Conservation (phyloP, 1,140 invertebrate species). For the Cotesia typhae region DNA sequence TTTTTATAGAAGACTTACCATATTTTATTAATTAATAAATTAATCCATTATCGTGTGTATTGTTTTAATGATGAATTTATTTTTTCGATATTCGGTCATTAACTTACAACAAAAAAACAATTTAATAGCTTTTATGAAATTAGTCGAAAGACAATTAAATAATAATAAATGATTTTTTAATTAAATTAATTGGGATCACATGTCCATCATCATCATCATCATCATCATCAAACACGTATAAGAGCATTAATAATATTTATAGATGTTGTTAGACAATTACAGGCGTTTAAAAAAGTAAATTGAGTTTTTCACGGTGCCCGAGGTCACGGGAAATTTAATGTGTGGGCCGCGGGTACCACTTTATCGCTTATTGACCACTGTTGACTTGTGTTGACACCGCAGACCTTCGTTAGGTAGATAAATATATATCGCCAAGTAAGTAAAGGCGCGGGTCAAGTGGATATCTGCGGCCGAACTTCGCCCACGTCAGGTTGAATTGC, state of each 20-base stretch:
- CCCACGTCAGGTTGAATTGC: slow-evolving; percentile 56
- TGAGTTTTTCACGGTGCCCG: slow-evolving; percentile 11
- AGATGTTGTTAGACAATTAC: background rate
- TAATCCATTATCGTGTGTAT: too few species aligned
- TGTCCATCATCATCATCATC: too few species aligned
- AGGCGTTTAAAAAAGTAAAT: background rate
- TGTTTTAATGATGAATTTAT: slow-evolving; percentile 3
- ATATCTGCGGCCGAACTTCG: slow-evolving; percentile 56
- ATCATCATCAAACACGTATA: too few species aligned
- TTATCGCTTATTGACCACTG: slow-evolving; percentile 67
- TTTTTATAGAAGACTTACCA: too few species aligned
- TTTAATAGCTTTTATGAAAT: too few species aligned
- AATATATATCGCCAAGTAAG: slow-evolving; percentile 51
- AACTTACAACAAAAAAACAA: too few species aligned
- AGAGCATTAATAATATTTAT: background rate
- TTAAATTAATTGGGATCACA: too few species aligned
- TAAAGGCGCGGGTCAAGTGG: slow-evolving; percentile 61
- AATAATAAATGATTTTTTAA: too few species aligned
- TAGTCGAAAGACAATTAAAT: too few species aligned
- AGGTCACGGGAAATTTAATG: slow-evolving; percentile 44
- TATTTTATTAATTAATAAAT: too few species aligned
- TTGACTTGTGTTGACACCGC: slow-evolving; percentile 67
- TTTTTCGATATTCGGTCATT: background rate
- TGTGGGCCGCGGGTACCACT: slow-evolving; percentile 60
- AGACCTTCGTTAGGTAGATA: slow-evolving; percentile 64